Base-by-base conservation (phyloP, 2,797 vertebrate genomes). In the Chrysocyon brachyurus region DNA sequence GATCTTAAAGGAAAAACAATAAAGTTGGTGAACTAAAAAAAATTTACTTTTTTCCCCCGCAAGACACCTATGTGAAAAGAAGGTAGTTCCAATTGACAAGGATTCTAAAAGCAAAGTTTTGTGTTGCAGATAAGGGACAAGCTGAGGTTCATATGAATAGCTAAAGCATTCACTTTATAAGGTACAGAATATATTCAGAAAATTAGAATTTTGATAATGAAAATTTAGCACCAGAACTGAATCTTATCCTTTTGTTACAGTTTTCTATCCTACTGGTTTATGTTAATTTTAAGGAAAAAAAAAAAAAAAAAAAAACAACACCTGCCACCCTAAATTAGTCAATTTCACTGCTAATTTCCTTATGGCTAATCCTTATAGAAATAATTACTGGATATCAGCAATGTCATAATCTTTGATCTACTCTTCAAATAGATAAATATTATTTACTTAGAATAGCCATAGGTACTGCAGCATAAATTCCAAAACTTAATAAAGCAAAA, bases 331-430 rank as follows among this genome's bases (percentile, higher is more conserved):
- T 54, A 86, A 64, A 89, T 64, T 83, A 88, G 16, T 68, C 31
- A 54, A 0, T 83, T 82, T 87, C 81, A 63, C 14, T 40, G 59
- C 40, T 52, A 83, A 73, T 26, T 72, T 75, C n/a, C 24, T 61
- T 68, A 26, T 28, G 54, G 56, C 68, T 49, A 87, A 93, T 84
- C 21, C 16, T 91, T 84, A 92, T 9, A 5, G 31, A 94, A 97
- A 68, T 91, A 91, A 94, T 88, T 86, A 75, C 15, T 22, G 8
- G 73, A 59, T 70, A 73, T 68, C 49, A 87, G 90, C 28, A 64
- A 88, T 40, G 46, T 63, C 64, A 40, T 26, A 57, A 57, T 2
- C 6, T 95, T 61, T 95, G 33, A 73, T 5, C 16, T 54, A 15
- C 36, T 46, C n/a, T 90, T 46, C 56, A 61, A 77, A 26, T 16